phyloP scores from a whole-genome alignment of 2,888 invertebrate genomes.

The Spilarctia lutea region DNA sequence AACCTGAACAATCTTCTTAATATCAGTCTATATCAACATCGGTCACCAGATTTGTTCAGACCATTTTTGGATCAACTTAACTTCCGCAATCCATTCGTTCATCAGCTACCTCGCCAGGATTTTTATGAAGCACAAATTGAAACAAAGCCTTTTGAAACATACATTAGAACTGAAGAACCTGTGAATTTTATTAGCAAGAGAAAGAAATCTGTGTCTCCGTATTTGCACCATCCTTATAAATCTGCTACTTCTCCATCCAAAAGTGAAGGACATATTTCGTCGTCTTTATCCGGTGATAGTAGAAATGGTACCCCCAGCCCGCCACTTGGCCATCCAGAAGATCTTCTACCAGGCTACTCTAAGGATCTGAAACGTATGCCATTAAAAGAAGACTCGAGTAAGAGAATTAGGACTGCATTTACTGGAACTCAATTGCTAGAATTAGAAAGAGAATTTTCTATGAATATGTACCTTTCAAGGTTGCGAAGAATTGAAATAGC shows the following conservation, averaged over 20 bases:
- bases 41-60: slow-evolving; percentile 80
- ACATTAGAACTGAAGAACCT: slow-evolving; percentile 74
- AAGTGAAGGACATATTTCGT: slow-evolving; percentile 78
- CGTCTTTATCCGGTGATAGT: slow-evolving; percentile 80
- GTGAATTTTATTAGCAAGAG: slow-evolving; percentile 70
- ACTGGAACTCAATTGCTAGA: slow-evolving; percentile 96
- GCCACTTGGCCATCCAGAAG: slow-evolving; percentile 79
- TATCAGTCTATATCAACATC: slow-evolving; percentile 87
- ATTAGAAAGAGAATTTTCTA: slow-evolving; percentile 94
- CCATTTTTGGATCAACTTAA: slow-evolving; percentile 81
- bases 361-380: slow-evolving; percentile 81
- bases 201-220: slow-evolving; percentile 80
- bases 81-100: slow-evolving; percentile 78
- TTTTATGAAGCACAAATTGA: slow-evolving; percentile 65
- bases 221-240: slow-evolving; percentile 78
- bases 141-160: slow-evolving; percentile 64
- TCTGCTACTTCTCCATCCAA: slow-evolving; percentile 74
- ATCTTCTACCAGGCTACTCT: slow-evolving; percentile 78
- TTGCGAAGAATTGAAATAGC: slow-evolving; percentile 97
- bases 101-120: slow-evolving; percentile 78
- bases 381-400: slow-evolving; percentile 90
- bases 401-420: slow-evolving; percentile 97
- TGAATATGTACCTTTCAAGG: slow-evolving; percentile 96
- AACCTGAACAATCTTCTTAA: slow-evolving; percentile 89
- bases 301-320: slow-evolving; percentile 87